A percentile compares a stretch with the other conserved stretches of the same genome.
These are phyloP conservation scores for Macrophya alboannulata DNA, from an alignment of 2,888 invertebrate genomes.

Conservation along the genomic window DNA sequence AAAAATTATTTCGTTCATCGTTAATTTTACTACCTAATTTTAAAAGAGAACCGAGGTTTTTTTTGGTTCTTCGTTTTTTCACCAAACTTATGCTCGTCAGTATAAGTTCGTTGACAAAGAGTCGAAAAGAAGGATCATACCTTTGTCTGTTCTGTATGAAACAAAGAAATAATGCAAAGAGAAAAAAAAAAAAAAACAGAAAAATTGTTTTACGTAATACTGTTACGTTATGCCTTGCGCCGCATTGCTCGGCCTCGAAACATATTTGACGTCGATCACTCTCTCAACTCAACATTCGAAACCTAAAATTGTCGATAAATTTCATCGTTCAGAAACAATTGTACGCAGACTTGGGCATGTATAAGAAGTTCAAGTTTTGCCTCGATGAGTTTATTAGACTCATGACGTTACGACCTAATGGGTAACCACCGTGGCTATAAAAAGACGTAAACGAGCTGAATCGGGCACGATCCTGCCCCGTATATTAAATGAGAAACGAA, in stretches of 20 bases:
- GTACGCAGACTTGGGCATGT: background rate
- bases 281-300: constrained; percentile 17
- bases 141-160: background rate
- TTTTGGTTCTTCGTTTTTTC: background rate
- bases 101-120: background rate
- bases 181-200: background rate
- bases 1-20: no score
- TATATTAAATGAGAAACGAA: background rate
- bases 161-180: background rate
- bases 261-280: constrained; percentile 47
- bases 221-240: constrained; percentile 9
- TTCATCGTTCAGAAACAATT: background rate
- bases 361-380: background rate
- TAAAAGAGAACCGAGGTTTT: no score
- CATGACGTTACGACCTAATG: background rate
- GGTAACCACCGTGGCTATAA: background rate
- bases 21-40: no score
- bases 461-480: background rate
- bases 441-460: background rate
- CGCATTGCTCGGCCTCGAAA: constrained; percentile 35
- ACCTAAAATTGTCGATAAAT: constrained; percentile 23
- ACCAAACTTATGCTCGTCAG: background rate
- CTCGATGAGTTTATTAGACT: background rate
- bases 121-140: background rate
- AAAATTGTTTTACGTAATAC: background rate